phyloP scores from a whole-genome alignment of 2,113 vertebrate species.

The Gavia stellata region DNA sequence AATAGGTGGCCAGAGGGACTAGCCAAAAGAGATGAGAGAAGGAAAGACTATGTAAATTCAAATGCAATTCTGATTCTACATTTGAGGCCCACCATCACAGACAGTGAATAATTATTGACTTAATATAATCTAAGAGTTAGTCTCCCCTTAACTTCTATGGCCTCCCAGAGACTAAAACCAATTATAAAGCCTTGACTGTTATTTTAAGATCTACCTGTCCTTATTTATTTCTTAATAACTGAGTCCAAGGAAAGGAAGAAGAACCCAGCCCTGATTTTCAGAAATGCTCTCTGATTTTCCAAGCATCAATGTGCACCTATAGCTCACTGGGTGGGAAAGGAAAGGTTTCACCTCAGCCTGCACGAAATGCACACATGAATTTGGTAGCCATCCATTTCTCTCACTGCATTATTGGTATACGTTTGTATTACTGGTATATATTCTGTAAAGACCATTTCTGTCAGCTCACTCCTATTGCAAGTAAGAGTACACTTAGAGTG shows the following conservation, averaged over 20 bases:
- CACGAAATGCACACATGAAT: rapidly evolving
- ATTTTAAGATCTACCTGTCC: neutral
- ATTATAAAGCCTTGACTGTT: neutral
- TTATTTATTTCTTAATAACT: neutral
- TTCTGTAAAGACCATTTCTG: neutral
- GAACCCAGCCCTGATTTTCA: neutral
- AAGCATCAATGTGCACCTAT: neutral
- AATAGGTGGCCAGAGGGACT: neutral
- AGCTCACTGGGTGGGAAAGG: neutral
- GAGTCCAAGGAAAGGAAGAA: neutral
- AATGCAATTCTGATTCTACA: neutral
- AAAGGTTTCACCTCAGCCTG: neutral
- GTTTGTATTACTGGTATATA: neutral
- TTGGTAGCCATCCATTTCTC: neutral
- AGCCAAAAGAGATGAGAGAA: neutral
- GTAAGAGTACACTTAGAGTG: neutral
- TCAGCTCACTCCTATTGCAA: neutral
- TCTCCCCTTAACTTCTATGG: neutral
- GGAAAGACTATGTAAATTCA: neutral
- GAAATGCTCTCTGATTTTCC: neutral
- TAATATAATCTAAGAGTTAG: neutral
- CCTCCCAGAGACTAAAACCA: neutral
- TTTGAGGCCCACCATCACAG: neutral
- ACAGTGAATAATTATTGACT: neutral
- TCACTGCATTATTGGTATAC: neutral